These are phyloP conservation scores for Calliopum simillimum DNA, from an alignment of 2,888 invertebrate genomes.

Conservation along the genomic window DNA sequence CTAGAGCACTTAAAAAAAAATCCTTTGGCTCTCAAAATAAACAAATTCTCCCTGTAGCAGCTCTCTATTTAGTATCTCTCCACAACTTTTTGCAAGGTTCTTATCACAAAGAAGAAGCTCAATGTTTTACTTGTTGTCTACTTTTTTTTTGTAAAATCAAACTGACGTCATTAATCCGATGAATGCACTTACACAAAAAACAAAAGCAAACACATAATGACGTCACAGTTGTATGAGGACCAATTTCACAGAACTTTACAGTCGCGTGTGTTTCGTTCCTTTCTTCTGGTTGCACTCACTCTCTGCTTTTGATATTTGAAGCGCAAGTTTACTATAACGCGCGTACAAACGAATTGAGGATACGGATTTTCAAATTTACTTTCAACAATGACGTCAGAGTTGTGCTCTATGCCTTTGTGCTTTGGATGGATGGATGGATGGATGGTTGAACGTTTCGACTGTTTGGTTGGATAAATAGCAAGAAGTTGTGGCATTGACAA, in stretches of 20 bases:
- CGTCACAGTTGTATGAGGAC: constrained; percentile 12
- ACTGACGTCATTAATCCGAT: constrained; percentile 17
- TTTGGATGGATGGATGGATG: neutral
- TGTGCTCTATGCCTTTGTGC: neutral
- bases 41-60: too few species aligned
- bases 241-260: neutral
- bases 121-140: too few species aligned
- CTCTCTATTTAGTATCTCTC: too few species aligned
- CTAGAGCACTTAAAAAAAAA: too few species aligned
- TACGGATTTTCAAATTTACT: constrained; percentile 8
- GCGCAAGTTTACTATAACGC: constrained; percentile 11
- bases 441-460: neutral
- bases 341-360: neutral
- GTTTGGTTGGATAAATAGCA: neutral
- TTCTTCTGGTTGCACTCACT: neutral
- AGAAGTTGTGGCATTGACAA: neutral
- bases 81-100: too few species aligned
- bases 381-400: constrained; percentile 11
- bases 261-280: neutral
- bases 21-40: too few species aligned
- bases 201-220: constrained; percentile 4
- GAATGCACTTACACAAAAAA: neutral
- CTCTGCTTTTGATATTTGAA: neutral
- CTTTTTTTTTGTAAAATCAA: too few species aligned
- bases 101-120: too few species aligned